Conservation (phyloP, 2,888 invertebrate species). For the Sminthurinus aureus region DNA sequence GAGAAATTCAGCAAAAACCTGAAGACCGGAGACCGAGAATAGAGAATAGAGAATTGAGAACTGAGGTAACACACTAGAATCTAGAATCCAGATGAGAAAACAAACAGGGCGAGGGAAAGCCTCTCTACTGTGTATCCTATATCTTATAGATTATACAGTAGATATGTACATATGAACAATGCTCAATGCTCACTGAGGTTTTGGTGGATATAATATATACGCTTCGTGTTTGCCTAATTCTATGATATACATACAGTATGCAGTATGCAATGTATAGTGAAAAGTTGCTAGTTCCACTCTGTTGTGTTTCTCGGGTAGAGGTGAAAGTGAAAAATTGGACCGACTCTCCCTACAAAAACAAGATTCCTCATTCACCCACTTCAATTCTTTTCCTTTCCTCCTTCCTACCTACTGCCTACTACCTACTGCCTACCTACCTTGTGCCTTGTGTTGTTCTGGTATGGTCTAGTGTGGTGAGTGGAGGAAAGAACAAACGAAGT, state of each 20-base stretch:
- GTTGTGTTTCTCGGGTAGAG: background rate
- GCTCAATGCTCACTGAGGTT: background rate
- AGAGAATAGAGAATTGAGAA: background rate
- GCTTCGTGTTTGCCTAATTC: background rate
- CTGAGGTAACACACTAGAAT: too few species aligned
- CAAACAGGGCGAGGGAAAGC: background rate
- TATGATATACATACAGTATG: background rate
- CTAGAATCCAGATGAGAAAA: background rate
- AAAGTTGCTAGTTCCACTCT: too few species aligned
- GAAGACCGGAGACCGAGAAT: background rate
- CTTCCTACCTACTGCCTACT: too few species aligned
- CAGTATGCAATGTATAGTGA: too few species aligned
- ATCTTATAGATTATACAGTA: background rate
- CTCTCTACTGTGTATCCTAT: too few species aligned
- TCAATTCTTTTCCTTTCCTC: background rate
- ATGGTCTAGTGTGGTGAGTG: background rate
- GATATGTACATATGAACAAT: background rate
- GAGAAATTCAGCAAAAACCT: background rate
- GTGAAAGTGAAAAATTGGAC: conserved; percentile 38
- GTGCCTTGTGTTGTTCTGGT: too few species aligned
- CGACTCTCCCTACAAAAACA: conserved; percentile 32
- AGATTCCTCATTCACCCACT: conserved; percentile 35
- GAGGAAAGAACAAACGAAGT: too few species aligned
- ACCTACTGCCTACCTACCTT: too few species aligned
- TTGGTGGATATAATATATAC: background rate